Conservation (phyloP, 2,888 invertebrate genomes). For the Habroteleia sp. region DNA sequence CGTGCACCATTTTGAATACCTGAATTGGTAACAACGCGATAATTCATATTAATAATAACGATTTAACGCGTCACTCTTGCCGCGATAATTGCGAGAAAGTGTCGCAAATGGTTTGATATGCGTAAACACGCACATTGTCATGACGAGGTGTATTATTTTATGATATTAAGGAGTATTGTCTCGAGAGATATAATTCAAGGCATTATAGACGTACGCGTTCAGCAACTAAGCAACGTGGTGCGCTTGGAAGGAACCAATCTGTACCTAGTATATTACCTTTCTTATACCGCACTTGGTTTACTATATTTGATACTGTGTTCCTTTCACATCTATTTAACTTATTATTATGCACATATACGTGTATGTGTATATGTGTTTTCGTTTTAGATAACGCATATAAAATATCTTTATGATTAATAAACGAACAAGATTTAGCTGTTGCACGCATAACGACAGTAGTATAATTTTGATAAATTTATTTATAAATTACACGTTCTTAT, state of each 20-base stretch:
- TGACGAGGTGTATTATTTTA: slow-evolving; percentile 41
- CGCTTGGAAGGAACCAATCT: slow-evolving; percentile 28
- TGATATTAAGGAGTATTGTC: slow-evolving; percentile 41
- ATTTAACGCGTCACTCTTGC: background rate
- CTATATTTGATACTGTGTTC: slow-evolving; percentile 20
- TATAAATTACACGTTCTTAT: no score
- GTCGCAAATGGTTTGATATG: slow-evolving; percentile 25
- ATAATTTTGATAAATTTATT: no score
- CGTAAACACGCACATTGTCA: slow-evolving; percentile 21
- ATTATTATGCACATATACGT: no score
- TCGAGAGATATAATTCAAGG: slow-evolving; percentile 38
- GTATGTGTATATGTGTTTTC: no score
- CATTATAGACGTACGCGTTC: slow-evolving; percentile 31
- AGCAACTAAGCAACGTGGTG: slow-evolving; percentile 1
- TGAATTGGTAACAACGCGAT: slow-evolving; percentile 2
- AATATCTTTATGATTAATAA: no score
- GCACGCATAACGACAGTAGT: no score
- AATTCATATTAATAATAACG: slow-evolving; percentile 11
- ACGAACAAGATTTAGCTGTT: no score
- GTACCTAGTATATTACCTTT: slow-evolving; percentile 9
- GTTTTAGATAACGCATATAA: no score
- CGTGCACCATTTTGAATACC: background rate
- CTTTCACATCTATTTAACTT: no score
- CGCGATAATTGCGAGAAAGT: slow-evolving; percentile 32
- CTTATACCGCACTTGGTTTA: slow-evolving; percentile 14